A percentile compares a stretch with the other conserved stretches of the same genome.
Evolutionary conservation across 1,140 invertebrate genomes (phyloP).

Genomic region (Telenomus remus): DNA sequence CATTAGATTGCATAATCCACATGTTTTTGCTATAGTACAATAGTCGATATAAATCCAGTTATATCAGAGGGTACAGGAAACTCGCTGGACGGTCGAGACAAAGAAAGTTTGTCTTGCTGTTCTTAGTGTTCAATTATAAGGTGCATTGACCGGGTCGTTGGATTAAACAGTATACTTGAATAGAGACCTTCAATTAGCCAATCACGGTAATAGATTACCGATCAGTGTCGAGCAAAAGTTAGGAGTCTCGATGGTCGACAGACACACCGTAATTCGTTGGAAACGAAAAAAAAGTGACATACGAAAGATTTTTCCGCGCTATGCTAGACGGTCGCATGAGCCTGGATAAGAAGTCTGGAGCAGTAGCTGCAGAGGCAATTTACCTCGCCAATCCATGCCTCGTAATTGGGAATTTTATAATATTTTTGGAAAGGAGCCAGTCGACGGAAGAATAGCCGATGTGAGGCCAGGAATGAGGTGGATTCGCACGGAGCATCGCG

Average conservation of each 20-base stretch:
- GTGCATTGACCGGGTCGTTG: slow-evolving; percentile 67
- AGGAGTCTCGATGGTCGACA: slow-evolving; percentile 56
- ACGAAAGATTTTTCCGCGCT: slow-evolving; percentile 55
- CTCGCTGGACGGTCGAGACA: slow-evolving; percentile 51
- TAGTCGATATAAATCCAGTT: too few relatives aligned
- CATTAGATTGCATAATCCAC: not conserved
- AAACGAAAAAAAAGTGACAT: slow-evolving; percentile 37
- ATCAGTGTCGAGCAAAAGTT: slow-evolving; percentile 37
- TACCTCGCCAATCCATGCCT: slow-evolving; percentile 71
- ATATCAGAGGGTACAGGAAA: slow-evolving; percentile 63
- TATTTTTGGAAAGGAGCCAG: slow-evolving; percentile 74
- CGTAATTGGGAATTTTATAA: slow-evolving; percentile 74
- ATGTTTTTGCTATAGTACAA: too few relatives aligned
- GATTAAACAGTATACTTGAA: slow-evolving; percentile 62
- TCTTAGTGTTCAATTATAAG: slow-evolving; percentile 72
- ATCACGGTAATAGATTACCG: slow-evolving; percentile 72
- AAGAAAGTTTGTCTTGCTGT: slow-evolving; percentile 70
- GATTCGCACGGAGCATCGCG: slow-evolving; percentile 53
- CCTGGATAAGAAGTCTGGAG: slow-evolving; percentile 55
- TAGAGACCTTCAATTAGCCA: slow-evolving; percentile 71
- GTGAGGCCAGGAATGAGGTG: slow-evolving; percentile 31
- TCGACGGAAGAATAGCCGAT: slow-evolving; percentile 55
- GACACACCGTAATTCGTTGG: slow-evolving; percentile 28
- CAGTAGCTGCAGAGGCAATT: slow-evolving; percentile 69
- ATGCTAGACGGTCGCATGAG: slow-evolving; percentile 53